These are phyloP conservation scores for Tuta absoluta DNA, from an alignment of 2,888 invertebrate species.

Conservation along the genomic window DNA sequence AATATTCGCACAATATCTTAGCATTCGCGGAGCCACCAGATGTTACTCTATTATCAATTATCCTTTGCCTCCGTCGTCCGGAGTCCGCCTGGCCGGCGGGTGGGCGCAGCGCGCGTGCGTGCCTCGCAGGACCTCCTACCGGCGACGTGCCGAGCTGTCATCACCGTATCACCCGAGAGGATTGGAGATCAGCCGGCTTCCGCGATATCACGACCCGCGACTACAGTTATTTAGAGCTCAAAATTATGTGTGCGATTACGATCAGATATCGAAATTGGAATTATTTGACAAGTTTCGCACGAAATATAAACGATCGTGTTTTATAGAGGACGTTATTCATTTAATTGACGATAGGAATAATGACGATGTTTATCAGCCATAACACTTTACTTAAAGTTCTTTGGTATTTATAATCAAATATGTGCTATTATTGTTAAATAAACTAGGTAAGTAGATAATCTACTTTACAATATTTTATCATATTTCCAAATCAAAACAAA, in stretches of 20 bases:
- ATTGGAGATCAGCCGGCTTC: not conserved
- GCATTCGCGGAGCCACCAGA: not conserved
- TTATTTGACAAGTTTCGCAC: too few relatives aligned
- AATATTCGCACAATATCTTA: not conserved
- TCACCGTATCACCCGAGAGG: not conserved
- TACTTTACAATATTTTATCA: not conserved
- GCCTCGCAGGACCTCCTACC: not conserved
- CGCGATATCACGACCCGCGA: not conserved
- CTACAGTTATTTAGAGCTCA: too few relatives aligned
- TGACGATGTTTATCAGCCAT: too few relatives aligned
- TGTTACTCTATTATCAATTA: conserved; percentile 3
- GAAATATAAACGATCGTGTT: too few relatives aligned
- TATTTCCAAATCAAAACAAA: conserved; percentile 14
- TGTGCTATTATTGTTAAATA: not conserved
- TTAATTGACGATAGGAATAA: too few relatives aligned
- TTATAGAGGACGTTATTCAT: too few relatives aligned
- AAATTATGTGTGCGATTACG: too few relatives aligned
- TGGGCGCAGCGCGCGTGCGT: conserved; percentile 6
- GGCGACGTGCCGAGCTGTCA: not conserved
- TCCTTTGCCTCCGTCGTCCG: not conserved
- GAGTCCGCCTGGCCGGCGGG: not conserved
- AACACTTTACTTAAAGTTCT: too few relatives aligned
- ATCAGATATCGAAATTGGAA: too few relatives aligned
- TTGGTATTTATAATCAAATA: too few relatives aligned
- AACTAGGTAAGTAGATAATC: not conserved